phyloP scores from a whole-genome alignment of 2,113 vertebrate species.

The Chaetura pelagica region DNA sequence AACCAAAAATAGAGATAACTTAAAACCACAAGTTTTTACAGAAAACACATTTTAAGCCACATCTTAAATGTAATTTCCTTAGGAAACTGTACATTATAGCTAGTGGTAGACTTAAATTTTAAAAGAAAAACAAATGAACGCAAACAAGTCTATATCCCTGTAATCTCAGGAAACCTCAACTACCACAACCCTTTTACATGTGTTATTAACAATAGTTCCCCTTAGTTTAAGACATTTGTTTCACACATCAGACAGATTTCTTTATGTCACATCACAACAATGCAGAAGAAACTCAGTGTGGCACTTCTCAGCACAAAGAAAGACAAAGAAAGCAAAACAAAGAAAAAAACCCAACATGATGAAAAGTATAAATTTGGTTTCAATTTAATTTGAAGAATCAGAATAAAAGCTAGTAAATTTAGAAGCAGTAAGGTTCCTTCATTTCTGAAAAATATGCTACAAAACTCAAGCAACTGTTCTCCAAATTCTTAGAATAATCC shows the following conservation, averaged over 20 bases:
- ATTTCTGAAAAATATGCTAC: background rate
- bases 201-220: constrained; percentile 32
- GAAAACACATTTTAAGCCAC: constrained; percentile 48
- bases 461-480: background rate
- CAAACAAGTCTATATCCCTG: background rate
- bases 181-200: constrained; percentile 32
- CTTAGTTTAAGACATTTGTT: background rate
- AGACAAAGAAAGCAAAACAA: background rate
- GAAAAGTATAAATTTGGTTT: background rate
- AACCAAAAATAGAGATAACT: constrained; percentile 43
- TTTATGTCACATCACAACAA: constrained; percentile 11
- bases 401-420: background rate
- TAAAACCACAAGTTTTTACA: constrained; percentile 55
- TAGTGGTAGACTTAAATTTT: constrained; percentile 48
- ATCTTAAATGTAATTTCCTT: constrained; percentile 52
- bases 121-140: constrained; percentile 58
- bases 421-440: background rate
- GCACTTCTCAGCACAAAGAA: background rate
- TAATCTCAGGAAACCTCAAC: constrained; percentile 61
- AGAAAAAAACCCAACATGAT: background rate
- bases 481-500: background rate
- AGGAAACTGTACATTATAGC: constrained; percentile 50
- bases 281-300: background rate
- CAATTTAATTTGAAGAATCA: background rate
- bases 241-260: constrained; percentile 11